These are phyloP conservation scores for Catocala nupta DNA, from an alignment of 2,888 invertebrate species.

Conservation along the genomic window DNA sequence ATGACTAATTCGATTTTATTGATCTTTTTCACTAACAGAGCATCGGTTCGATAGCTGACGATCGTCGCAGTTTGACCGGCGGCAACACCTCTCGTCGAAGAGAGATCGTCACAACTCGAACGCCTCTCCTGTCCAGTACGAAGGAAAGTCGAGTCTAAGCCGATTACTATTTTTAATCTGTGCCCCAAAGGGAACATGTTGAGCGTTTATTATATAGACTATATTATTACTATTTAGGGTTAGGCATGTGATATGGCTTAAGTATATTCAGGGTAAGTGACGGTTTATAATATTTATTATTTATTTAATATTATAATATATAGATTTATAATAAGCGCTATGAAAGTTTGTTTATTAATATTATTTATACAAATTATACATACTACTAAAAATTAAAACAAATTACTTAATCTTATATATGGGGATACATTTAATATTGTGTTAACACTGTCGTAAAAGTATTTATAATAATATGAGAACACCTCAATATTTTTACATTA, in stretches of 20 bases:
- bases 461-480: no score
- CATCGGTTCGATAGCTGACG: constrained; percentile 77
- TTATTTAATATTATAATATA: neutral
- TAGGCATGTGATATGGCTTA: constrained; percentile 42
- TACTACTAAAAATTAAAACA: no score
- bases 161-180: constrained; percentile 42
- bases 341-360: no score
- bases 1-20: no score
- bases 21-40: constrained; percentile 62
- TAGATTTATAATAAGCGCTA: neutral
- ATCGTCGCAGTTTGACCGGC: constrained; percentile 79
- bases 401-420: no score
- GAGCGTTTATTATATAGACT: constrained; percentile 38
- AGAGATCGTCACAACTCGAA: constrained; percentile 91
- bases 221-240: constrained; percentile 44
- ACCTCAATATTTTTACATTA: no score
- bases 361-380: no score
- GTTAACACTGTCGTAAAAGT: no score
- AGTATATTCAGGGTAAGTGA: constrained; percentile 7
- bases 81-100: constrained; percentile 82
- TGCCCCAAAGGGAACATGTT: constrained; percentile 52
- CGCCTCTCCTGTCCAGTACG: constrained; percentile 89
- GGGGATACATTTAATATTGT: no score
- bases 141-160: constrained; percentile 90
- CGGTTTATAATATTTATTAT: neutral